A percentile compares a stretch with the other conserved stretches of the same genome.
phyloP scores from a whole-genome alignment of 2,113 vertebrate species.

The Sinocyclocheilus rhinocerous region DNA sequence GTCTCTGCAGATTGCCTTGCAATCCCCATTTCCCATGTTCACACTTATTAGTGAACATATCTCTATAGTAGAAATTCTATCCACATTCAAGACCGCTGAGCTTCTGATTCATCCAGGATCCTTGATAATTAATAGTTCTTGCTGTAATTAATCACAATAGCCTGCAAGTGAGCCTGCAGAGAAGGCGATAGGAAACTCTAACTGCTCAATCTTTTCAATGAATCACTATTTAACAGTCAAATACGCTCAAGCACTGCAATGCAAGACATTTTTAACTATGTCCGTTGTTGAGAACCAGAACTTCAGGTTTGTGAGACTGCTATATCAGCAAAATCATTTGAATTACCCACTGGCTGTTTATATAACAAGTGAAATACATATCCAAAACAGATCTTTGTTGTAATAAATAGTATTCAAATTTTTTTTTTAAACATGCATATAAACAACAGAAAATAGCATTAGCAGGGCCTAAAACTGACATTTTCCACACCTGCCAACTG shows the following conservation, averaged over 20 bases:
- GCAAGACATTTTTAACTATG: not conserved
- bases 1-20: not conserved
- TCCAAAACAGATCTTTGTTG: not conserved
- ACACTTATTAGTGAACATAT: slow-evolving; percentile 22
- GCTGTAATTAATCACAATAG: slow-evolving; percentile 31
- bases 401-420: not conserved
- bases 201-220: not conserved
- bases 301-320: not conserved
- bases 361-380: not conserved
- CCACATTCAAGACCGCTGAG: not conserved
- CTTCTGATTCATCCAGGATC: slow-evolving; percentile 14
- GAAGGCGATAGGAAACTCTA: not conserved
- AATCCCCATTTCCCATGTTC: slow-evolving; percentile 14
- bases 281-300: not conserved
- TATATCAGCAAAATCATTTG: not conserved
- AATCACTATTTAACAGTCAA: slow-evolving; percentile 6
- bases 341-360: not conserved
- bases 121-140: slow-evolving; percentile 24
- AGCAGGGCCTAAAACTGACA: too few relatives aligned
- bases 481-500: too few relatives aligned
- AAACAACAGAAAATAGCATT: not conserved
- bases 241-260: not conserved
- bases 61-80: not conserved
- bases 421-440: not conserved
- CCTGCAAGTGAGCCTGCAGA: slow-evolving; percentile 6